Conservation (phyloP, 30 jellyfish, hydroid and myxozoan genomes). For the Pelagia noctiluca region DNA sequence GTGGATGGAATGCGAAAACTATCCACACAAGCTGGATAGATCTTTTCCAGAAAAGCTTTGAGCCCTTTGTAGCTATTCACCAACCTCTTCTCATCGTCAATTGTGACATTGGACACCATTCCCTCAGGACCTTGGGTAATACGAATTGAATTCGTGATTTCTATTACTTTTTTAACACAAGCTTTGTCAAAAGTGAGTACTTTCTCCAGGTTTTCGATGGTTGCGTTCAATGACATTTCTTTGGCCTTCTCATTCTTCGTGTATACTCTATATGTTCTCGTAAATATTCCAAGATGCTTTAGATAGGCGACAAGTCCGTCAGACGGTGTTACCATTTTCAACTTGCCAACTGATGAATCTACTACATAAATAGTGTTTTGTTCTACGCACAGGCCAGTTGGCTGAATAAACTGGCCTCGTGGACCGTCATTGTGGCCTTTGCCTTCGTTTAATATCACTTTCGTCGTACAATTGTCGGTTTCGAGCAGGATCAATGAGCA, state of each 20-base stretch:
- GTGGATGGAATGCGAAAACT: no score
- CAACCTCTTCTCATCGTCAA: constrained; percentile 4
- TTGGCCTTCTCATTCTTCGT: background rate
- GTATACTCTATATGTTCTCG: background rate
- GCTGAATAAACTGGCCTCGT: constrained; percentile 24
- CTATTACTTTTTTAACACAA: constrained; percentile 14
- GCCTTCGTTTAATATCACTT: background rate
- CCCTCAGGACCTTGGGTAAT: constrained; percentile 42
- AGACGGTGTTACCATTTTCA: constrained; percentile 1
- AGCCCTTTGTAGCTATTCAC: background rate
- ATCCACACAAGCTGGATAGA: no score
- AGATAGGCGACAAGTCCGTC: background rate
- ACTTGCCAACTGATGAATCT: constrained; percentile 19
- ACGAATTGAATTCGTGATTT: background rate
- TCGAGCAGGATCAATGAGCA: background rate
- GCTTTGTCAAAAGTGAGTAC: background rate
- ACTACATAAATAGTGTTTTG: background rate
- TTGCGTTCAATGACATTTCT: background rate
- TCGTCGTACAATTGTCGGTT: background rate
- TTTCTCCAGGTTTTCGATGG: background rate
- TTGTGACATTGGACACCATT: constrained; percentile 14
- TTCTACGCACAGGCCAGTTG: constrained; percentile 43
- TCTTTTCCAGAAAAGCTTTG: background rate
- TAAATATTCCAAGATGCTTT: background rate
- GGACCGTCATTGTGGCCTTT: constrained; percentile 29